Conservation (phyloP, 2,888 invertebrate species). For the Drosophila subquinaria region DNA sequence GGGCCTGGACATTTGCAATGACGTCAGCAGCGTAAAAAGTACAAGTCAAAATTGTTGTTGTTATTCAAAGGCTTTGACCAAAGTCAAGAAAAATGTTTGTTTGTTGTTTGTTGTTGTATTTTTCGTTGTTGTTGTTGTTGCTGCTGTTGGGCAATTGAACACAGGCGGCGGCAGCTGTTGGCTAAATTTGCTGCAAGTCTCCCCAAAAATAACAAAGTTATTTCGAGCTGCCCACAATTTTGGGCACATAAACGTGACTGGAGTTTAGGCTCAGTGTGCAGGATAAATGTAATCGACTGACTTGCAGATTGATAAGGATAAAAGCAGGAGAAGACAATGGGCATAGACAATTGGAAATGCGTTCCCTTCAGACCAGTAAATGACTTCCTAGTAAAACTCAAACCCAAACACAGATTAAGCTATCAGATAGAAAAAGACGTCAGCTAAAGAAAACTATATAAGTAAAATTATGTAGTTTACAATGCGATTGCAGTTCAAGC, state of each 20-base stretch:
- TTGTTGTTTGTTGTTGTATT: constrained; percentile 10
- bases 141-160: constrained; percentile 49
- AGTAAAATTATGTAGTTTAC: neutral
- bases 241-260: constrained; percentile 45
- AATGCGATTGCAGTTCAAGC: neutral
- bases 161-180: constrained; percentile 47
- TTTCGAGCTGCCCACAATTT: constrained; percentile 20
- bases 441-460: neutral
- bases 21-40: constrained; percentile 47
- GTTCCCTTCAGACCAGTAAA: constrained; percentile 18
- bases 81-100: constrained; percentile 1
- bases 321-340: neutral
- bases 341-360: constrained; percentile 59
- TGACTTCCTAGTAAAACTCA: neutral
- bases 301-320: constrained; percentile 37
- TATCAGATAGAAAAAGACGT: neutral
- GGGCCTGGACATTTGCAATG: constrained; percentile 46
- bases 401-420: neutral
- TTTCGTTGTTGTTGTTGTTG: constrained; percentile 19
- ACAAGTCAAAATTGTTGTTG: constrained; percentile 50
- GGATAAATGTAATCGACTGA: constrained; percentile 28
- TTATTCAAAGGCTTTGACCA: constrained; percentile 45
- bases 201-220: constrained; percentile 1
- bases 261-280: constrained; percentile 4
- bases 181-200: constrained; percentile 36